Evolutionary conservation across 2,113 vertebrate genomes (phyloP).

Genomic region (Pygoscelis antarcticus): DNA sequence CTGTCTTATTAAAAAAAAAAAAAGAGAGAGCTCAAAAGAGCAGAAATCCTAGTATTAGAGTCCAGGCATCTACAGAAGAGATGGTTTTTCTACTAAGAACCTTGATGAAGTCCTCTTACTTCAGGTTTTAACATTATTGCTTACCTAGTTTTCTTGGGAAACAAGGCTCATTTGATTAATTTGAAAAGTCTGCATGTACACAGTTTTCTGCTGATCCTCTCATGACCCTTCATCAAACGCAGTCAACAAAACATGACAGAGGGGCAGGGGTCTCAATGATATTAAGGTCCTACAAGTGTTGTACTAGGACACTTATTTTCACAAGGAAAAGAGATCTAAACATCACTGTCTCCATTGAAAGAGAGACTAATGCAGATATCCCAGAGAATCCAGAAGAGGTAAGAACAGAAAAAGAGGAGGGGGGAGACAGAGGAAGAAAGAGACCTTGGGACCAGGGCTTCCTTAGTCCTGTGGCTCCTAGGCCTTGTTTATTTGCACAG

Average conservation of each 20-base stretch:
- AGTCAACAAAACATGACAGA: neutral
- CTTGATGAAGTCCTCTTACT: neutral
- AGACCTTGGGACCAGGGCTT: neutral
- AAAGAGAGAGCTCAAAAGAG: neutral
- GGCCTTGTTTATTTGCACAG: neutral
- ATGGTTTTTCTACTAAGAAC: neutral
- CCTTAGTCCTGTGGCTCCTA: neutral
- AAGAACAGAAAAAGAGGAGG: neutral
- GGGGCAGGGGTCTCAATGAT: neutral
- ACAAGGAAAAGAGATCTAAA: neutral
- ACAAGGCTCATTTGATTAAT: neutral
- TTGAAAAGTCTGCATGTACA: neutral
- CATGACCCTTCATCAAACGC: neutral
- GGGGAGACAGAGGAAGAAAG: neutral
- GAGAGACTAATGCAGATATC: neutral
- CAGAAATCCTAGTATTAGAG: neutral
- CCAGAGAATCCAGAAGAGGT: neutral
- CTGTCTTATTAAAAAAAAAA: neutral
- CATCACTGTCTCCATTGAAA: neutral
- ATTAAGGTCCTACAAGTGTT: neutral
- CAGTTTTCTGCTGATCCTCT: neutral
- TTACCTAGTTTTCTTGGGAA: neutral
- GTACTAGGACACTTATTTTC: neutral
- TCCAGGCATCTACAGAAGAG: neutral
- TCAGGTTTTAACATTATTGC: neutral